Base-by-base conservation (phyloP, 1,140 invertebrate species). In the Probaryconus sp. region DNA sequence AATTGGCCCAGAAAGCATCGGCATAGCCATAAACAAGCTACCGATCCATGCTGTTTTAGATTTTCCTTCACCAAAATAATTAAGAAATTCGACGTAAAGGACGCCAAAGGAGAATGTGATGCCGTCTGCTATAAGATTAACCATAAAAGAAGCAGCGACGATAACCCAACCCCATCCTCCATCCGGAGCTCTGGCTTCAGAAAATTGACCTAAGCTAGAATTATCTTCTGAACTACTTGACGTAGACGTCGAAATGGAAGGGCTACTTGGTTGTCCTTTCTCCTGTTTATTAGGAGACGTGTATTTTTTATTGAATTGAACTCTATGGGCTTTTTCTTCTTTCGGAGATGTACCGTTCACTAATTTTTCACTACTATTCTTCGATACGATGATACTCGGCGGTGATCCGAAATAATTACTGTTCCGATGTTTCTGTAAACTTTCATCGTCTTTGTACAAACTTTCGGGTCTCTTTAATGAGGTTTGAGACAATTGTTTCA, bases 111-210 rank as follows among this genome's bases (percentile, higher is more conserved):
- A 96, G 80, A 97, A 97, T 20, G 95, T 95, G 5, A 98, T 92
- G 0, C 97, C 97, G 84, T 98, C 97, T n/a, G 96, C 95, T 70
- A 98, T 97, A 14, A 97, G 89, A 83, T 97, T 97, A 42, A 96
- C 93, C 86, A 97, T 90, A 77, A 98, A 97, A 0, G 95, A 93
- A 83, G 95, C 89, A 83, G 92, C 94, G 47, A 97, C 88, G 79
- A 96, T 90, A 53, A 97, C 91, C 93, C 93, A 94, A 11, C 93
- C 93, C 92, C 92, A 94, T 0, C 93, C 93, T 11, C 93, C 93
- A 78, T 94, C 93, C 0, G 93, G 93, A 0, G 93, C 90, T 30
- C 90, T 85, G 0, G 91, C 89, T 79, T 93, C 92, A 0, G 91
- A 88, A 26, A 85, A 81, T 48, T 92, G 87, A 3, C 87, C 91